Base-by-base conservation (phyloP, 2,113 vertebrate genomes). In the Zosterops hypoxanthus region DNA sequence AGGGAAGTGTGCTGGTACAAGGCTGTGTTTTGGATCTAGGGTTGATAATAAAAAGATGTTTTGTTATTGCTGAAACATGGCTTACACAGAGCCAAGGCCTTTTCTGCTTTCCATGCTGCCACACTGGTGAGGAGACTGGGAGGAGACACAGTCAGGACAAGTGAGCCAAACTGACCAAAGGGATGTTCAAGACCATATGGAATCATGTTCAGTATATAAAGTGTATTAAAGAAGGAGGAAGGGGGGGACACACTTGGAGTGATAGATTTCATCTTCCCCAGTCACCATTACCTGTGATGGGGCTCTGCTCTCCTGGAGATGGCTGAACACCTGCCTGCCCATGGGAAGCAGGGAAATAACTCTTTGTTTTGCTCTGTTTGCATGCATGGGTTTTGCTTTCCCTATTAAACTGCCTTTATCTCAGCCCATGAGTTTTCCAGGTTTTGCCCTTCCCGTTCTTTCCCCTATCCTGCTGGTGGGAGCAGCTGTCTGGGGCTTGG, bases 1-100 rank as follows among this genome's bases (percentile, higher is more conserved):
- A 63, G 19, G 29, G 15, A 69, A 15, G 12, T 12, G 14, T 20
- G 15, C 55, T 61, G 46, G 4, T 26, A 60, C 0, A 0, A 26
- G 33, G 46, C 33, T 69, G 46, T 52, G 33, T 18, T 77, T 46
- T 53, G 83, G 39, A 60, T 53, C 44, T 60, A 5, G 31, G 3
- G 26, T 15, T 60, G 55, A n/a, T 61, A 69, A 61, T 4, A 68
- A 3, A 86, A 23, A 78, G 12, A n/a, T 26, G 9, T 22, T 68
- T 44, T 44, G 29, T 36, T 44, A 53, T 28, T 53, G 33, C 46
- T 33, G 26, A 77, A 77, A 18, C 11, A 52, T 18, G 26, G 22
- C 8, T 36, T 7, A 25, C 44, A 86, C 14, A 77, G 28, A 86
- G 9, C 4, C 26, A 60, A 60, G 33, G 36, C 14, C 22, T 53